Evolutionary conservation across 2,888 invertebrate species (phyloP), one percentile per base, ranked within the genome.

Genomic region (Timema podura): DNA sequence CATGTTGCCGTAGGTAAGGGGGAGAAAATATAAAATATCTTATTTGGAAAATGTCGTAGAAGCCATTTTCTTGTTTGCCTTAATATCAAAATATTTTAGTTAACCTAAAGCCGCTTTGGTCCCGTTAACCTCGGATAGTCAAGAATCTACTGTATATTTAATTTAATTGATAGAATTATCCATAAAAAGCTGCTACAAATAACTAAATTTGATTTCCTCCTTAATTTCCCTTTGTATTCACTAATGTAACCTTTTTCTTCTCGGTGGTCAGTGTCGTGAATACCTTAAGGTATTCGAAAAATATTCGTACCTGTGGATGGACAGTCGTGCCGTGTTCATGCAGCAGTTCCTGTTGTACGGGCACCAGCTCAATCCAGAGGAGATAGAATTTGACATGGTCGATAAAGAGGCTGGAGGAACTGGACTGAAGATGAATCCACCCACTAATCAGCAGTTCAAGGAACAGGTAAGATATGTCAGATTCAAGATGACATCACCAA

Each of bases 271-370:
- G 30, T 30, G 30, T 30, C 30, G 10, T 51, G 77, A 81, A 1
- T 84, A 82, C 74, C 76, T 80, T 0, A 77, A 79, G 64, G 77
- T 83, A 77, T 91, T 88, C 76, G 87, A 89, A 69, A 85, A 87
- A 73, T 93, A 90, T 78, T 85, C 89, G 0, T 90, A 90, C 77
- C 81, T 96, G 9, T 97, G 96, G 96, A 80, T 87, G 67, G 91
- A 93, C 77, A 66, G 49, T 11, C 51, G 30, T 30, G 30, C 30
- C 30, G 30, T 30, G 30, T 91, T 90, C 77, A 83, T 96, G 76
- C 81, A 85, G 0, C 87, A 90, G 74, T 95, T 96, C 81, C 81
- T 96, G 68, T 86, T 85, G 73, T 95, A 91, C 78, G 90, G 92
- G 0, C 87, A 91, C 68, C 84, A 87, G 6, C 84, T 95, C n/a